Evolutionary conservation across 2,888 invertebrate genomes (phyloP).

Genomic region (Synanthedon tipuliformis): DNA sequence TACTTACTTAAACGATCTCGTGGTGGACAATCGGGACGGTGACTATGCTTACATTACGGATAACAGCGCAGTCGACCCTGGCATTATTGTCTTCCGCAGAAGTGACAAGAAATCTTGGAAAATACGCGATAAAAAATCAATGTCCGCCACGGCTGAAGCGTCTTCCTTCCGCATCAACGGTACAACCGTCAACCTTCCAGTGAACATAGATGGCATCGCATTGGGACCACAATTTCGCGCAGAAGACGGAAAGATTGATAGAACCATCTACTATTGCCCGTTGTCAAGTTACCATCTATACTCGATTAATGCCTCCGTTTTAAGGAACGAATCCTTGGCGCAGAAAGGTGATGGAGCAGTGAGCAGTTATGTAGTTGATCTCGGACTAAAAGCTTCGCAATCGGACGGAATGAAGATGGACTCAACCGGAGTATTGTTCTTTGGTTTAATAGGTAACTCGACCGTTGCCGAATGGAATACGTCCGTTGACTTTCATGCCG

Average conservation of each 20-base stretch:
- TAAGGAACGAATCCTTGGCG: constrained; percentile 66
- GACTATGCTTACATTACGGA: constrained; percentile 81
- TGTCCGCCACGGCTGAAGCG: constrained; percentile 72
- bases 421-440: constrained; percentile 75
- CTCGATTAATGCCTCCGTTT: constrained; percentile 71
- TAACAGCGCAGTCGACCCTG: constrained; percentile 75
- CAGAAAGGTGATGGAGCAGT: constrained; percentile 36
- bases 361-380: constrained; percentile 64
- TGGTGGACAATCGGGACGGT: constrained; percentile 76
- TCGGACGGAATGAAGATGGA: constrained; percentile 84
- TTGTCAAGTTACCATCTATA: constrained; percentile 77
- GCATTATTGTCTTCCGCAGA: constrained; percentile 78
- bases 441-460: constrained; percentile 75
- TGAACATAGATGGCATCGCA: constrained; percentile 79
- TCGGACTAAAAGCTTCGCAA: constrained; percentile 75
- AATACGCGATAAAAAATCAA: constrained; percentile 72
- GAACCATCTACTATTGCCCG: constrained; percentile 76
- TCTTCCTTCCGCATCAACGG: constrained; percentile 72
- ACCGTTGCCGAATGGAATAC: constrained; percentile 80
- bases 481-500: constrained; percentile 64
- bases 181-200: constrained; percentile 65
- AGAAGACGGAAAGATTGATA: constrained; percentile 40
- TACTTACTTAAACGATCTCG: constrained; percentile 78
- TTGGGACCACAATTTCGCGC: constrained; percentile 71
- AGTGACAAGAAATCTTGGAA: constrained; percentile 77